Base-by-base conservation (phyloP, 2,113 vertebrate species). In the Elephantulus edwardii region DNA sequence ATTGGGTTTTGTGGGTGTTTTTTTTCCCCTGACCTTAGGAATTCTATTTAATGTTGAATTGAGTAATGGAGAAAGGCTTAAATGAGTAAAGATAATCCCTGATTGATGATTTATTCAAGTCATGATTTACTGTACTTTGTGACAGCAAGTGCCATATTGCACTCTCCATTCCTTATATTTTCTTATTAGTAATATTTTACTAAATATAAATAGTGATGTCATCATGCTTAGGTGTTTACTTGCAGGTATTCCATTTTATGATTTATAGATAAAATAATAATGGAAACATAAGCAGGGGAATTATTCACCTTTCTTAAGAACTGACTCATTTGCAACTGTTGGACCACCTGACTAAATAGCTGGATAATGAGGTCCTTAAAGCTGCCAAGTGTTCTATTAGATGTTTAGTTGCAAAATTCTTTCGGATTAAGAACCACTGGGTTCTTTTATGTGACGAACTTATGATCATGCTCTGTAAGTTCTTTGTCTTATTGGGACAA, bases 401-500 rank as follows among this genome's bases (percentile, higher is more conserved):
- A 76, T n/a, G n/a, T n/a, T n/a, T n/a, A n/a, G n/a, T n/a, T n/a
- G n/a, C n/a, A n/a, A n/a, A n/a, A 14, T 84, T 24, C 72, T 62
- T 10, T 83, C 91, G 40, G 3, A 16, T 81, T 74, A 60, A 90
- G 38, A n/a, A 62, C n/a, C 33, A n/a, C 33, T 92, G 46, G 52
- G 64, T 33, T 56, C 78, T n/a, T 78, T 42, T 80, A 64, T 88
- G 60, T 82, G 70, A 90, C 85, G 17, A 83, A 46, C 62, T 83
- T 88, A 54, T 35, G 22, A 71, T 84, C n/a, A 77, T 64, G 38
- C 78, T 68, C 16, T 87, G 33, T 81, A 71, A 80, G 10, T 40
- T 80, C 42, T 83, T 79, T 19, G n/a, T 44, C 13, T 84, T 44
- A 46, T 66, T 93, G 20, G 35, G 13, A 91, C 56, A 83, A 79